Conservation (phyloP, 1,140 invertebrate species). For the Asobara japonica region DNA sequence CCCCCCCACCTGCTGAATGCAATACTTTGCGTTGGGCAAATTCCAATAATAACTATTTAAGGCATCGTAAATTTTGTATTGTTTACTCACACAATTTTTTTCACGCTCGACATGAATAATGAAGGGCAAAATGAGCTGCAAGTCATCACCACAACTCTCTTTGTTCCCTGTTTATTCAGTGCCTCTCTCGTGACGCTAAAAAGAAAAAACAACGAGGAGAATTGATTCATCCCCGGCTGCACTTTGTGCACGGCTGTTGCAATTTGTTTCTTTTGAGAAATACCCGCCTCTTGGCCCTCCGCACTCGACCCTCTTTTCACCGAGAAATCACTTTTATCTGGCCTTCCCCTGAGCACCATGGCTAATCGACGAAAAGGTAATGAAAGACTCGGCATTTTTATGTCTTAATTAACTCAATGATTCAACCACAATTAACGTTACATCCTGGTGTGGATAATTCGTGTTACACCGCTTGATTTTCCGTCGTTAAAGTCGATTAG, state of each 20-base stretch:
- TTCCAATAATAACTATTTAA: too few species aligned
- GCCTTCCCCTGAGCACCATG: conserved; percentile 17
- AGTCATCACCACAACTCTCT: conserved; percentile 53
- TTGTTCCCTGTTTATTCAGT: conserved; percentile 60
- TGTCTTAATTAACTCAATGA: conserved; percentile 32
- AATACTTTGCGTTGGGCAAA: too few species aligned
- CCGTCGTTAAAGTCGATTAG: background rate
- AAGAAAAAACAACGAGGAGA: conserved; percentile 42
- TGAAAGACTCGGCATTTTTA: conserved; percentile 26
- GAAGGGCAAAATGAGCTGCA: background rate
- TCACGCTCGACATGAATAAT: conserved; percentile 31
- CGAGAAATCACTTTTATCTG: conserved; percentile 10
- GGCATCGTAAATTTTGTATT: background rate
- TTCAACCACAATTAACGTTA: conserved; percentile 4
- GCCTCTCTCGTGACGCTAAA: conserved; percentile 37
- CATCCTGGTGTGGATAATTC: conserved; percentile 3
- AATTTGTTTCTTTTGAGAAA: conserved; percentile 22
- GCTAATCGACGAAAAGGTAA: conserved; percentile 27
- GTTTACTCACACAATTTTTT: conserved; percentile 47
- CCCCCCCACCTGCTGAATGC: too few species aligned
- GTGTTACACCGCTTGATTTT: background rate
- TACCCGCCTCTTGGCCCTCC: conserved; percentile 1
- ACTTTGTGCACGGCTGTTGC: conserved; percentile 13
- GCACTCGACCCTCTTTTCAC: background rate
- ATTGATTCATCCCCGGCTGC: conserved; percentile 58